phyloP scores from a whole-genome alignment of 2,888 invertebrate species.

The Noctua janthina region DNA sequence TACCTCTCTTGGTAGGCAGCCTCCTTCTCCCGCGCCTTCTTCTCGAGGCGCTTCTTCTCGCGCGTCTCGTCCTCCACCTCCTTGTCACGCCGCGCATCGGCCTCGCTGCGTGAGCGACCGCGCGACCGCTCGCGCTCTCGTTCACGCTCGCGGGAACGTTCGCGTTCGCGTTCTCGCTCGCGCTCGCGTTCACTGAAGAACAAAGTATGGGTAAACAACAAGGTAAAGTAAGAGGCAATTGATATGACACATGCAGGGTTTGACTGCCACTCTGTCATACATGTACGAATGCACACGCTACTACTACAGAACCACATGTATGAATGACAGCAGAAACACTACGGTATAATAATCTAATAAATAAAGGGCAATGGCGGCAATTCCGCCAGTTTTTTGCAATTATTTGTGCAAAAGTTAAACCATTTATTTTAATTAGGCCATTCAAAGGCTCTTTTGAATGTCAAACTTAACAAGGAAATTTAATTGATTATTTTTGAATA shows the following conservation, averaged over 20 bases:
- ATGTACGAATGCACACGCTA: neutral
- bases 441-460: neutral
- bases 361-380: neutral
- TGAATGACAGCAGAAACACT: neutral
- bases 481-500: neutral
- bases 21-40: slow-evolving; percentile 98
- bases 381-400: neutral
- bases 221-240: neutral
- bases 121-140: slow-evolving; percentile 85
- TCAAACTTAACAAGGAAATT: neutral
- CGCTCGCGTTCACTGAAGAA: slow-evolving; percentile 76
- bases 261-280: neutral
- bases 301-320: neutral
- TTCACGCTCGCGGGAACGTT: slow-evolving; percentile 83
- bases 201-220: slow-evolving; percentile 9
- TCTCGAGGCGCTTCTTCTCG: slow-evolving; percentile 96
- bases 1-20: slow-evolving; percentile 97
- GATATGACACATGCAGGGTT: neutral
- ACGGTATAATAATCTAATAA: neutral
- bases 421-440: neutral
- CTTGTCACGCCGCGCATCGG: slow-evolving; percentile 93
- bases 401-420: neutral
- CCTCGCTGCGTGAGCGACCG: slow-evolving; percentile 88
- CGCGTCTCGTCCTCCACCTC: slow-evolving; percentile 98
- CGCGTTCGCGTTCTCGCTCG: slow-evolving; percentile 71